Evolutionary conservation across 2,797 vertebrate species (phyloP).

Genomic region (Austrolebias charrua): DNA sequence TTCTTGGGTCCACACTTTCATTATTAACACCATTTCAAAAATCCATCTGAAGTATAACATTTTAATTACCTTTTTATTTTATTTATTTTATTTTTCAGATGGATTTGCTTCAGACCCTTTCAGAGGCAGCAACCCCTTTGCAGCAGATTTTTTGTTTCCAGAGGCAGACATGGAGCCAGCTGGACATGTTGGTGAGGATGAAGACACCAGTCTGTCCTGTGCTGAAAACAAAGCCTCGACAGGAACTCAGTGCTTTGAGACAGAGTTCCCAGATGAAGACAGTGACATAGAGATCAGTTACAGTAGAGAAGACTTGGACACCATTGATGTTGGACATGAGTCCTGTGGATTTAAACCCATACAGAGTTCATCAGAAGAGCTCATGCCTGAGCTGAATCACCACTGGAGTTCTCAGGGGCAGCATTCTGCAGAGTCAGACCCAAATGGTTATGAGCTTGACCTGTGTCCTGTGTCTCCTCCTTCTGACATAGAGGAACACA

Average conservation of each 20-base stretch:
- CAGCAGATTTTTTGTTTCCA: slow-evolving; percentile 59
- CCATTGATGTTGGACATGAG: slow-evolving; percentile 15
- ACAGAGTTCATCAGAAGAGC: slow-evolving; percentile 70
- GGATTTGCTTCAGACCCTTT: slow-evolving; percentile 89
- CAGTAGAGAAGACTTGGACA: slow-evolving; percentile 68
- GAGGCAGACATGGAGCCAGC: background rate
- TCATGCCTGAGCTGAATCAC: slow-evolving; percentile 42
- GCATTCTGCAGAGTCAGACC: slow-evolving; percentile 72
- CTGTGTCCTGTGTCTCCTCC: slow-evolving; percentile 56
- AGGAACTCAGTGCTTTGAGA: slow-evolving; percentile 77
- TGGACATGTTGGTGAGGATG: slow-evolving; percentile 49
- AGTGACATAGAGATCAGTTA: slow-evolving; percentile 78
- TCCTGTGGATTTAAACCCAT: slow-evolving; percentile 70
- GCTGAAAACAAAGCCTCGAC: slow-evolving; percentile 75
- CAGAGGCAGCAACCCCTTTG: slow-evolving; percentile 75
- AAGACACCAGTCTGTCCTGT: slow-evolving; percentile 67
- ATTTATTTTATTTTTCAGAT: slow-evolving; percentile 69
- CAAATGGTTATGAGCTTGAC: slow-evolving; percentile 73
- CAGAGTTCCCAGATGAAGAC: slow-evolving; percentile 73
- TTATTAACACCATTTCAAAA: no score
- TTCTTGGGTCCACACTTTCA: no score
- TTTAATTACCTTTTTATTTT: background rate
- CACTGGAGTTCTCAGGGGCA: slow-evolving; percentile 66
- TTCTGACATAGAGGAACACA: slow-evolving; percentile 66
- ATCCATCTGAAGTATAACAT: background rate